Percentiles rank a stretch among this genome's conserved stretches.
phyloP scores from a whole-genome alignment of 2,888 invertebrate genomes.

The Perizoma flavofasciatum region DNA sequence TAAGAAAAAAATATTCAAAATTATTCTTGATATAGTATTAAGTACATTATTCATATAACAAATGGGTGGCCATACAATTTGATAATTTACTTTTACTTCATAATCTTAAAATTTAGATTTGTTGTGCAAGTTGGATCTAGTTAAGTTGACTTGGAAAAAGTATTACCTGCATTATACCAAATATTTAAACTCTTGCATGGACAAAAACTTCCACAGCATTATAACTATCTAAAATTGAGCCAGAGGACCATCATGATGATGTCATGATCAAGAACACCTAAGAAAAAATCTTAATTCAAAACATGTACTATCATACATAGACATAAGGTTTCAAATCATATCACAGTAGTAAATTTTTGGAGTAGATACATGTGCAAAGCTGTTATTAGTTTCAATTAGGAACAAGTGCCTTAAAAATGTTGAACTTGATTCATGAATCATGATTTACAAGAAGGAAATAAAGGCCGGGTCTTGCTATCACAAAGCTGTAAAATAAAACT shows the following conservation, averaged over 20 bases:
- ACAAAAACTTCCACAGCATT: conserved; percentile 32
- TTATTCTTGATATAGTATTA: too few relatives aligned
- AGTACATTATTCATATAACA: too few relatives aligned
- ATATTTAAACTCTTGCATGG: conserved; percentile 18
- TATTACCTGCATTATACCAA: neutral
- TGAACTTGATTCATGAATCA: conserved; percentile 55
- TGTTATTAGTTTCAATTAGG: conserved; percentile 72
- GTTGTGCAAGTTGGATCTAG: too few relatives aligned
- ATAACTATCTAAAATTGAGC: conserved; percentile 41
- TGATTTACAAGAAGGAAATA: conserved; percentile 39
- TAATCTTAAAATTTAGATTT: too few relatives aligned
- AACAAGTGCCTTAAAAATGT: conserved; percentile 58
- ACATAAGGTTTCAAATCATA: conserved; percentile 51
- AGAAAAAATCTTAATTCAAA: conserved; percentile 16
- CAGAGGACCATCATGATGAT: conserved; percentile 33
- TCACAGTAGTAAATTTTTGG: conserved; percentile 18
- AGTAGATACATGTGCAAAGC: conserved; percentile 26
- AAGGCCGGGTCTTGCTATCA: conserved; percentile 47
- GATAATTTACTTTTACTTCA: too few relatives aligned
- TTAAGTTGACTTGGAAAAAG: too few relatives aligned
- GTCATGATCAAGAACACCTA: conserved; percentile 32
- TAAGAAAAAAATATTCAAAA: too few relatives aligned
- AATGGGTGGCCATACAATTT: too few relatives aligned
- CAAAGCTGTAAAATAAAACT: conserved; percentile 49
- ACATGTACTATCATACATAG: conserved; percentile 10